Evolutionary conservation across 2,888 invertebrate genomes (phyloP).

Genomic region (Plebejus argus): DNA sequence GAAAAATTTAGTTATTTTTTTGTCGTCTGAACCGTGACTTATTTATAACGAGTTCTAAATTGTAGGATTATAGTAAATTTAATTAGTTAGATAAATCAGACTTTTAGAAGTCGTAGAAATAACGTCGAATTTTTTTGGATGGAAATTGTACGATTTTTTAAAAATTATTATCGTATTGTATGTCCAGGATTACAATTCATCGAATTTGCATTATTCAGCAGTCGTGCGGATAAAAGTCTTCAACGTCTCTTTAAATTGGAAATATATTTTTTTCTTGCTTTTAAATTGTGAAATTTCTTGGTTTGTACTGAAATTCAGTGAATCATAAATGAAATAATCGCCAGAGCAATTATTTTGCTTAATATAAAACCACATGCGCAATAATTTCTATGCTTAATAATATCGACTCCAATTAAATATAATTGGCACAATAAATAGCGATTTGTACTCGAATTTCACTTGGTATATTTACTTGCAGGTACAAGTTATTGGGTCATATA

Average conservation of each 20-base stretch:
- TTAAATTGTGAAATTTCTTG: neutral
- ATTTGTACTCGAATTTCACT: conserved; percentile 15
- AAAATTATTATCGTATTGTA: neutral
- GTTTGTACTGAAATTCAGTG: neutral
- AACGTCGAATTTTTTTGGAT: neutral
- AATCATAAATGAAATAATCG: neutral
- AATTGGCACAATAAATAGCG: conserved; percentile 4
- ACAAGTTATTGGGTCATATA: conserved; percentile 21
- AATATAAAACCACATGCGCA: neutral
- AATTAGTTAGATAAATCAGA: neutral
- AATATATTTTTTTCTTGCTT: neutral
- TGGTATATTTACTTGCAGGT: conserved; percentile 9
- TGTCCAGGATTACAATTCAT: neutral
- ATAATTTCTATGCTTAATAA: conserved; percentile 8
- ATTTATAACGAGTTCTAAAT: neutral
- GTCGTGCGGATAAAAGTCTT: conserved; percentile 6
- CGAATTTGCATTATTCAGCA: conserved; percentile 14
- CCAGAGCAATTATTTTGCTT: neutral
- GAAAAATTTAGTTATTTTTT: neutral
- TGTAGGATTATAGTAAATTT: neutral
- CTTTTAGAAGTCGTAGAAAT: neutral
- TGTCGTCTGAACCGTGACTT: neutral
- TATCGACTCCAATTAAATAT: conserved; percentile 2
- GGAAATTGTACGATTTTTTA: neutral
- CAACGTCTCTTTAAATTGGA: conserved; percentile 21